phyloP scores from a whole-genome alignment of 2,797 vertebrate genomes.

The Myotis myotis region DNA sequence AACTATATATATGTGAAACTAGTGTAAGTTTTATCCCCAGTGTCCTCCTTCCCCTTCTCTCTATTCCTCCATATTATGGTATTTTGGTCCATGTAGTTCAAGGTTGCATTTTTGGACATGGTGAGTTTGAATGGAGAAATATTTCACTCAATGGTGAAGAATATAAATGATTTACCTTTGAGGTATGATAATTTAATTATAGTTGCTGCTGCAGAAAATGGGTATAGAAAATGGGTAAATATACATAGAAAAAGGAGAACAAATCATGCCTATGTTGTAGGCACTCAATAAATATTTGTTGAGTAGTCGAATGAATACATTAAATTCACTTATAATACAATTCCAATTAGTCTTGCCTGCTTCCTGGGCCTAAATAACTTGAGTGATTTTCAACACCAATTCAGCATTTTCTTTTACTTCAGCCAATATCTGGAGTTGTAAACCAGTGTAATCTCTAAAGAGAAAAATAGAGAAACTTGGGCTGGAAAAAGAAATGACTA shows the following conservation, averaged over 20 bases:
- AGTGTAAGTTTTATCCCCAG: neutral
- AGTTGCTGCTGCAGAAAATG: constrained; percentile 50
- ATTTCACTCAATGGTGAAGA: constrained; percentile 78
- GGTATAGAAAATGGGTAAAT: constrained; percentile 9
- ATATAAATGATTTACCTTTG: constrained; percentile 75
- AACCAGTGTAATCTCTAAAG: neutral
- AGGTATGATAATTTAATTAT: constrained; percentile 68
- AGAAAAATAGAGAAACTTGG: neutral
- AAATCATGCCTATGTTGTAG: neutral
- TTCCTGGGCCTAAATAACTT: neutral
- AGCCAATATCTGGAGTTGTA: neutral
- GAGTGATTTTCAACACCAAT: neutral
- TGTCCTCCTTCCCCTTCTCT: neutral
- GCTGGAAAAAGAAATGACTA: neutral
- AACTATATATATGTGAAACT: neutral
- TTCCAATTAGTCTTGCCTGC: neutral
- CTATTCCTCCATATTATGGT: neutral
- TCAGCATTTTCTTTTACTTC: neutral
- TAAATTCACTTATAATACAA: neutral
- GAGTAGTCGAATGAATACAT: neutral
- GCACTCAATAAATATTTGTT: neutral
- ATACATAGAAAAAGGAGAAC: constrained; percentile 39
- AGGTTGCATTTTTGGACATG: constrained; percentile 40
- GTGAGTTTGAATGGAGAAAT: constrained; percentile 71
- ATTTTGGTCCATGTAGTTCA: neutral